Conservation (phyloP, 2,113 vertebrate species). For the Emydocephalus ijimae region DNA sequence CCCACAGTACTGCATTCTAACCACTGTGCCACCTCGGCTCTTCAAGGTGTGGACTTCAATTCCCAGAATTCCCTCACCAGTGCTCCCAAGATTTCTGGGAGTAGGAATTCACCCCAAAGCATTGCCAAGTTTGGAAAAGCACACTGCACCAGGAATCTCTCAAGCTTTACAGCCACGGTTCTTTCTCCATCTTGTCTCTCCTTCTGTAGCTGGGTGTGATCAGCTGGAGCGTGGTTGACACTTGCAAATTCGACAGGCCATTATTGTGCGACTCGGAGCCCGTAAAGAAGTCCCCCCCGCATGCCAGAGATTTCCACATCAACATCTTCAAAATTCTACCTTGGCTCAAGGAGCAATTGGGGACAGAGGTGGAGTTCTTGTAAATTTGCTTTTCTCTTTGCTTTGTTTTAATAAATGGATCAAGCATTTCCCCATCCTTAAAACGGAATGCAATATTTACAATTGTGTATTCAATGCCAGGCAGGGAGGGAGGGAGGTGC, state of each 20-base stretch:
- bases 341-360: not conserved
- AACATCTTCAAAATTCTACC: not conserved
- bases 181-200: not conserved
- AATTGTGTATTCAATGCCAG: not conserved
- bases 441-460: not conserved
- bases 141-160: not conserved
- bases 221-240: not conserved
- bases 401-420: not conserved
- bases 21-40: too few species aligned
- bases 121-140: not conserved
- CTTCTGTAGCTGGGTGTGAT: not conserved
- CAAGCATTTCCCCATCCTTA: not conserved
- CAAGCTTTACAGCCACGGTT: not conserved
- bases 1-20: too few species aligned
- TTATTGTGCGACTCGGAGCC: not conserved
- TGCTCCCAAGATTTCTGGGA: not conserved
- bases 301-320: not conserved
- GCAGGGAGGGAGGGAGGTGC: not conserved
- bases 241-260: not conserved
- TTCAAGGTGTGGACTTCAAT: not conserved
- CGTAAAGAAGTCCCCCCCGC: not conserved
- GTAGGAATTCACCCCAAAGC: not conserved
- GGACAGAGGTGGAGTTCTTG: not conserved
- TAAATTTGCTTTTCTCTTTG: not conserved
- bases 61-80: not conserved